These are phyloP conservation scores for Kuschelorhynchus macadamiae DNA, from an alignment of 2,888 invertebrate genomes.

Conservation along the genomic window DNA sequence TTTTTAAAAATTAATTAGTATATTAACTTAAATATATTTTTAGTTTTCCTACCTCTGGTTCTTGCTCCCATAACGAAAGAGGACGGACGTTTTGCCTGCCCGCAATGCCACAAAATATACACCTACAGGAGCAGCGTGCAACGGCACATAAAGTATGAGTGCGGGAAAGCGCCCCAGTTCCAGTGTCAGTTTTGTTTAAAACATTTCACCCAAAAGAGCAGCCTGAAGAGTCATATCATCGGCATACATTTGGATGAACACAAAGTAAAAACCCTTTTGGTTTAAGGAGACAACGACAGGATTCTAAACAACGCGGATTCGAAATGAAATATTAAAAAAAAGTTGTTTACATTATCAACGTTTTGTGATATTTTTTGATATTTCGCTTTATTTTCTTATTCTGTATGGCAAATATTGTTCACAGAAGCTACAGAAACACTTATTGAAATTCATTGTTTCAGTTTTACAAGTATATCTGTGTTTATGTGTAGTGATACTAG, in stretches of 20 bases:
- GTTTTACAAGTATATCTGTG: too few species aligned
- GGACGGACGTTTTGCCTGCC: conserved; percentile 29
- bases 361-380: too few species aligned
- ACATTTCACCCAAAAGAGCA: conserved; percentile 50
- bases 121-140: conserved; percentile 37
- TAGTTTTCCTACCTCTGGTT: background rate
- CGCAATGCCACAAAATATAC: conserved; percentile 39
- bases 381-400: too few species aligned
- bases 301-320: too few species aligned
- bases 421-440: too few species aligned
- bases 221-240: conserved; percentile 51
- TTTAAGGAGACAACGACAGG: background rate
- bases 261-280: conserved; percentile 2
- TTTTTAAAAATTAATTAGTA: too few species aligned
- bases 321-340: too few species aligned
- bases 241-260: conserved; percentile 24
- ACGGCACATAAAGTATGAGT: conserved; percentile 53
- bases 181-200: conserved; percentile 46
- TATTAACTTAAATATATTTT: background rate
- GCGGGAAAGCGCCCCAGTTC: conserved; percentile 52
- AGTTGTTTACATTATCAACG: too few species aligned
- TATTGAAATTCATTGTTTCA: too few species aligned
- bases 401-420: too few species aligned
- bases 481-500: too few species aligned
- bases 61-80: background rate